Conservation (phyloP, 2,797 vertebrate genomes). For the Helarctos malayanus region DNA sequence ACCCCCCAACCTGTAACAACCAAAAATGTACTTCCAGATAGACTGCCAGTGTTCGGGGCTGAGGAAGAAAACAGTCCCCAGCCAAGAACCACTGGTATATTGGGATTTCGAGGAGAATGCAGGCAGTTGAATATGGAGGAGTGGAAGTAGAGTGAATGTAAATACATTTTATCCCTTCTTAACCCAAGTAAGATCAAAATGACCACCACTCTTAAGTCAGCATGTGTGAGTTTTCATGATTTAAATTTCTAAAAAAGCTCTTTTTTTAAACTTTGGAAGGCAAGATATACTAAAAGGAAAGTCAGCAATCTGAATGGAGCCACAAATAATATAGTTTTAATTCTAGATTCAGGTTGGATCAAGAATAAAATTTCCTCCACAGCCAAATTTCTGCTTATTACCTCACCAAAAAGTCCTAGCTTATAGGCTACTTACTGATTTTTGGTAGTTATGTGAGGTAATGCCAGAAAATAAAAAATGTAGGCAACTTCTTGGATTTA, state of each 20-base stretch:
- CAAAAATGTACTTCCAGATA: background rate
- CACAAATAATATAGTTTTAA: background rate
- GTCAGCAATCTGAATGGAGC: background rate
- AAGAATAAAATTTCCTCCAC: background rate
- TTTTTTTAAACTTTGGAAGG: constrained; percentile 38
- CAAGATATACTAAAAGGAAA: constrained; percentile 9
- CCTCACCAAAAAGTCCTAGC: background rate
- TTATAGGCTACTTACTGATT: background rate
- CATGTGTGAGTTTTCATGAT: background rate
- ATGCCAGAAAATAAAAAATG: constrained; percentile 15
- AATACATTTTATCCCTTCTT: background rate
- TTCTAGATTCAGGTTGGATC: constrained; percentile 11
- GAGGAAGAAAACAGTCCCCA: background rate
- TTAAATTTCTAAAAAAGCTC: constrained; percentile 17
- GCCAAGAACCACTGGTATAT: background rate
- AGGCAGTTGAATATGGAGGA: background rate
- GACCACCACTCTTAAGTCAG: background rate
- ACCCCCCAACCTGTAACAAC: background rate
- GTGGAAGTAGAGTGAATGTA: background rate
- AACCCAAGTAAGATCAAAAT: background rate
- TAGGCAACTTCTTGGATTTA: background rate
- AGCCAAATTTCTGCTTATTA: background rate
- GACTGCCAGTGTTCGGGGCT: background rate
- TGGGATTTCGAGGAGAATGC: background rate
- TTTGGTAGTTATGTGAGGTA: background rate